These are phyloP conservation scores for Halcyon smyrnensis DNA, from an alignment of 2,797 vertebrate species.

Conservation along the genomic window DNA sequence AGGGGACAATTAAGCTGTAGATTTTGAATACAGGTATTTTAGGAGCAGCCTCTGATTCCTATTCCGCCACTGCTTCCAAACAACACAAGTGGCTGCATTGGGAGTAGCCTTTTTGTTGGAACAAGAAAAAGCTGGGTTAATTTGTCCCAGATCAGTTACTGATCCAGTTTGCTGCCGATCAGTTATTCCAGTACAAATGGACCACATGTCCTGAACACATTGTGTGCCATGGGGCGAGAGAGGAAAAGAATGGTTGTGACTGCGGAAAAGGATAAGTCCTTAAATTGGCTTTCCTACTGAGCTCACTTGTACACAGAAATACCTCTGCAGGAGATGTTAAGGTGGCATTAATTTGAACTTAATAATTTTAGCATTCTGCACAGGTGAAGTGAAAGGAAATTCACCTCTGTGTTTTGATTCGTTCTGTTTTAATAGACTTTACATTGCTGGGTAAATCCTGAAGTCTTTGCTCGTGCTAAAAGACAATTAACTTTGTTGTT, in stretches of 20 bases:
- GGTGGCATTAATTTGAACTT: background rate
- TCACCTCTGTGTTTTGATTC: background rate
- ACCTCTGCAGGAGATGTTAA: background rate
- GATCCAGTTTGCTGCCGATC: background rate
- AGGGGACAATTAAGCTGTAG: background rate
- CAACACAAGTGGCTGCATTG: background rate
- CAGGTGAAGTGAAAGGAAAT: background rate
- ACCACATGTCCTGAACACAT: background rate
- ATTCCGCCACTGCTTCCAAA: background rate
- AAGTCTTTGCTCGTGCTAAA: background rate
- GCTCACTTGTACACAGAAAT: background rate
- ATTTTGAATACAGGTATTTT: background rate
- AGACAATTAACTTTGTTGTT: background rate
- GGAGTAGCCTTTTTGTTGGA: background rate
- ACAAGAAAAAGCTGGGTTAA: background rate
- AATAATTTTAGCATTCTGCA: background rate
- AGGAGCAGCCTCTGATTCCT: background rate
- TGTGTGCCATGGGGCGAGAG: background rate
- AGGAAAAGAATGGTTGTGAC: background rate
- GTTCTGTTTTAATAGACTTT: background rate
- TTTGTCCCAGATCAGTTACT: background rate
- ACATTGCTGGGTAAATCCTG: background rate
- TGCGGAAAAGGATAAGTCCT: background rate
- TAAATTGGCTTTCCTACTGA: background rate
- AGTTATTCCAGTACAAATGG: background rate